Conservation (phyloP, 2,888 invertebrate species). For the Lamproptera curius region DNA sequence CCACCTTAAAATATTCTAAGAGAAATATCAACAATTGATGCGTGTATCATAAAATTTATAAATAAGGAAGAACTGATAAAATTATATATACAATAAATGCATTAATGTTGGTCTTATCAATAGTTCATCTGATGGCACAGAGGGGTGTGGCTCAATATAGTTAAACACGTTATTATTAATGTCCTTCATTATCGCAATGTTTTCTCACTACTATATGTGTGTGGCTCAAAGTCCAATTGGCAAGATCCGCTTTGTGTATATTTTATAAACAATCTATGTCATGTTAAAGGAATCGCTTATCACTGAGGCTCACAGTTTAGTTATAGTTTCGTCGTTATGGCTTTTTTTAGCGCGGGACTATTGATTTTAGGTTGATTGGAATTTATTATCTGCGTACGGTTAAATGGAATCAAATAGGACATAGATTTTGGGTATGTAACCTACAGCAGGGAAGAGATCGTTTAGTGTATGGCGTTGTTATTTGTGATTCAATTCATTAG, state of each 20-base stretch:
- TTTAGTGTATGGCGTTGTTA: no score
- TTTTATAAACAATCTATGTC: constrained; percentile 12
- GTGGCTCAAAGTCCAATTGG: constrained; percentile 18
- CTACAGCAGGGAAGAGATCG: no score
- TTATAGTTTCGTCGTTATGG: no score
- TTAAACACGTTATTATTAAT: background rate
- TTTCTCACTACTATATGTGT: constrained; percentile 14
- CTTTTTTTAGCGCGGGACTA: no score
- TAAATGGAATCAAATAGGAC: no score
- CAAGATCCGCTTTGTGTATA: constrained; percentile 21
- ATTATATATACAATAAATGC: background rate
- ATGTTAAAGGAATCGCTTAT: constrained; percentile 5
- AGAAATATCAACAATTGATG: no score
- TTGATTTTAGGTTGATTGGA: no score
- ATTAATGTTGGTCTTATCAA: background rate
- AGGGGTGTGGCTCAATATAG: constrained; percentile 17
- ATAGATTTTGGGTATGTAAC: no score
- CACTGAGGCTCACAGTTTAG: no score
- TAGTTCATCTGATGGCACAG: background rate
- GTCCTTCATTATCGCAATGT: constrained; percentile 11
- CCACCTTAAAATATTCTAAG: no score
- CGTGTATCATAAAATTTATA: background rate
- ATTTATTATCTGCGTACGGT: no score
- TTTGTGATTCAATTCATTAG: no score
- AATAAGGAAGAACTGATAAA: background rate